Percentiles rank a stretch among this genome's conserved stretches.
Conservation (phyloP, 2,888 invertebrate genomes). For the Melieria crassipennis region DNA sequence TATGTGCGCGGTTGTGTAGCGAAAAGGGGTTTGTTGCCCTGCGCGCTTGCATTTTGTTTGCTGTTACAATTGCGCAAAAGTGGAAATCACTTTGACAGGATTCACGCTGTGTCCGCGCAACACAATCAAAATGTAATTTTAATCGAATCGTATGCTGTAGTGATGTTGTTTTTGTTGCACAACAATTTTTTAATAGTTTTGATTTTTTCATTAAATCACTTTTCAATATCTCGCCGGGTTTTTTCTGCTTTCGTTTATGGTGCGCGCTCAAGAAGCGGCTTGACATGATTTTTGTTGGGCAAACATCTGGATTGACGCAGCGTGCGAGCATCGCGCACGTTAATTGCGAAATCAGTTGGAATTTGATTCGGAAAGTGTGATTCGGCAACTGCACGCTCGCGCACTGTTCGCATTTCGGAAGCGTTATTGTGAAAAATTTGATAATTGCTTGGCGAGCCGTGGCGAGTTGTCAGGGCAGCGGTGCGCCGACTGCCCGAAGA, state of each 20-base stretch:
- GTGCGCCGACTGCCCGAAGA: background rate
- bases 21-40: too few species aligned
- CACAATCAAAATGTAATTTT: slow-evolving; percentile 33
- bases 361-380: slow-evolving; percentile 4
- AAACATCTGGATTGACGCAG: slow-evolving; percentile 28
- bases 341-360: background rate
- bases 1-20: background rate
- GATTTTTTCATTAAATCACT: slow-evolving; percentile 6
- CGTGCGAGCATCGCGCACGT: background rate
- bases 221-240: background rate
- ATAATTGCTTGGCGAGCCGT: background rate
- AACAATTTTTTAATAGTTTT: slow-evolving; percentile 17
- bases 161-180: slow-evolving; percentile 3
- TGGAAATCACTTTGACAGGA: slow-evolving; percentile 51
- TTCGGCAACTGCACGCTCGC: background rate
- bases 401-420: background rate
- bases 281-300: slow-evolving; percentile 29
- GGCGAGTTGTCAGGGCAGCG: background rate
- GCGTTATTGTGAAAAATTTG: slow-evolving; percentile 2
- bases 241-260: too few species aligned
- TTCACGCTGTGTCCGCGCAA: slow-evolving; percentile 48
- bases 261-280: background rate
- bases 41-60: background rate
- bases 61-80: slow-evolving; percentile 35
- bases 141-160: slow-evolving; percentile 26